Conservation (phyloP, 2,113 vertebrate genomes). For the Chlamydotis undulata region DNA sequence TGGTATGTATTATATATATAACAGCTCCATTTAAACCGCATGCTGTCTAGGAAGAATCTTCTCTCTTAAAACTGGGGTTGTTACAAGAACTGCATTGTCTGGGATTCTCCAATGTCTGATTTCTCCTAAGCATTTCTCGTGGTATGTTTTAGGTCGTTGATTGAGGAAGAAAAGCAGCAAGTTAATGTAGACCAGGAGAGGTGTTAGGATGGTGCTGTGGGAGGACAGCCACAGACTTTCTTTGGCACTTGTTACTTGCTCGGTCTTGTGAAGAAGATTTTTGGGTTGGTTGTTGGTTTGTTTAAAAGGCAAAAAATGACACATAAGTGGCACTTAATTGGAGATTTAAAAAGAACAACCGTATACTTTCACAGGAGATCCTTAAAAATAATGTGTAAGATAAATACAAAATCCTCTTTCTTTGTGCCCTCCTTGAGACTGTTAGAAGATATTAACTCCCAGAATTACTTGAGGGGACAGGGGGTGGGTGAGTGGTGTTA, state of each 20-base stretch:
- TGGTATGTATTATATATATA: too few species aligned
- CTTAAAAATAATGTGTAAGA: not conserved
- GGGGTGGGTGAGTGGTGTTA: too few species aligned
- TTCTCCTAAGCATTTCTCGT: not conserved
- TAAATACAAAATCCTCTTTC: not conserved
- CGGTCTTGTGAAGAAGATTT: not conserved
- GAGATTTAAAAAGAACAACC: not conserved
- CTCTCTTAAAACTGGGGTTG: not conserved
- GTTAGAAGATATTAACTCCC: not conserved
- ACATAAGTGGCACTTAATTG: not conserved
- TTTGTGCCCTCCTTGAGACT: not conserved
- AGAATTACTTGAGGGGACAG: not conserved
- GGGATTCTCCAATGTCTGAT: not conserved
- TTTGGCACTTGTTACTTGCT: not conserved
- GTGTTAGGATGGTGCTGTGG: not conserved
- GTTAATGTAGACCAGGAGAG: not conserved
- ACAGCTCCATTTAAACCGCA: not conserved
- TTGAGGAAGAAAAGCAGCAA: not conserved
- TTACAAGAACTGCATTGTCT: not conserved
- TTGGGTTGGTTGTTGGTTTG: not conserved
- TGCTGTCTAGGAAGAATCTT: not conserved
- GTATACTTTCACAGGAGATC: not conserved
- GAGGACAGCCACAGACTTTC: not conserved
- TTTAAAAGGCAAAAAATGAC: not conserved
- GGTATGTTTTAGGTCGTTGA: not conserved